These are phyloP conservation scores for Prolemur simus DNA, from an alignment of 2,113 vertebrate genomes.

Conservation along the genomic window DNA sequence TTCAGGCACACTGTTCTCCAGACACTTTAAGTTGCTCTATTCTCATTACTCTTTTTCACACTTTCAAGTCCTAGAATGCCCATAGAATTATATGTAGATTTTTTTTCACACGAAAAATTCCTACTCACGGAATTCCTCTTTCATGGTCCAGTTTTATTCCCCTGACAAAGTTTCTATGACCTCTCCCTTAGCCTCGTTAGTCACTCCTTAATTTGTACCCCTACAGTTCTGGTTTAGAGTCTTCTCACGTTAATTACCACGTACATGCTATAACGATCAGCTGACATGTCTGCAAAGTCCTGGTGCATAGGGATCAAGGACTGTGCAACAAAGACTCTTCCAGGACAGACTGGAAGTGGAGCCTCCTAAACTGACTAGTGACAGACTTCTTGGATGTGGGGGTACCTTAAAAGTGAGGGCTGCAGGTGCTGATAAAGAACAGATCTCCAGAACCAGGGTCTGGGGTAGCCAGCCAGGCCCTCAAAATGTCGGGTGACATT, in stretches of 20 bases:
- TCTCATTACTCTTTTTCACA: neutral
- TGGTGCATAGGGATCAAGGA: neutral
- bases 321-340: neutral
- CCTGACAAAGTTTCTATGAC: neutral
- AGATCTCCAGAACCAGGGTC: neutral
- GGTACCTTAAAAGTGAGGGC: neutral
- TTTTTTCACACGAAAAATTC: neutral
- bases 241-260: neutral
- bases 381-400: neutral
- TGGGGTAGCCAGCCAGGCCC: neutral
- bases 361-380: neutral
- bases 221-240: neutral
- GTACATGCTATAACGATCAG: neutral
- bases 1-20: neutral
- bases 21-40: neutral
- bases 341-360: neutral
- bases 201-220: neutral
- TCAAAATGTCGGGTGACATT: neutral
- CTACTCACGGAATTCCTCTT: neutral
- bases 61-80: neutral
- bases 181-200: neutral
- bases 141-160: neutral
- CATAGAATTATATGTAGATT: neutral
- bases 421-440: neutral
- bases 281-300: neutral